Percentiles rank a stretch among this genome's conserved stretches.
phyloP scores from a whole-genome alignment of 2,113 vertebrate species.

The Oncorhynchus mykiss region DNA sequence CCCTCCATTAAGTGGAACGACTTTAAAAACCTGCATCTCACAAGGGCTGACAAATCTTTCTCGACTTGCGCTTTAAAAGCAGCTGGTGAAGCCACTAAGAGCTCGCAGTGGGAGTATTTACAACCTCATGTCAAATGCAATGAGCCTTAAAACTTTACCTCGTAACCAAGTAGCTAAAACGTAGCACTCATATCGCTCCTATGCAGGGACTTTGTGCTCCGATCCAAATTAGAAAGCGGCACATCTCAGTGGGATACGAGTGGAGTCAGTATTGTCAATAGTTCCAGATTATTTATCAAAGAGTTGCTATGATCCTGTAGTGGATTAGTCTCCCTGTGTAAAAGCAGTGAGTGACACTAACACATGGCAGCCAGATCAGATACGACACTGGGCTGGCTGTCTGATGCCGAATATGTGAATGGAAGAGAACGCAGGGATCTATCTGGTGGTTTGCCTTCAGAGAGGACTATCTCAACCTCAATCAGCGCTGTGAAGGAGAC shows the following conservation, averaged over 20 bases:
- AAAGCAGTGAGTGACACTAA: constrained; percentile 2
- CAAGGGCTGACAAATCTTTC: constrained; percentile 5
- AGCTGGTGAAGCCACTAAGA: not conserved
- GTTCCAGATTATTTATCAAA: not conserved
- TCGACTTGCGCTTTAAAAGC: not conserved
- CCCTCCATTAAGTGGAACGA: not conserved
- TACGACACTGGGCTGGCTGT: not conserved
- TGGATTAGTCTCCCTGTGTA: not conserved
- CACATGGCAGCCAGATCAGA: not conserved
- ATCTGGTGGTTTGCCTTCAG: not conserved
- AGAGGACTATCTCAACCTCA: constrained; percentile 15
- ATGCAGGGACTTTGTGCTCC: not conserved
- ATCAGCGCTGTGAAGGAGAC: constrained; percentile 5
- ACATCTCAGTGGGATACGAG: not conserved
- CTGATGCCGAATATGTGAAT: constrained; percentile 4
- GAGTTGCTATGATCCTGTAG: not conserved
- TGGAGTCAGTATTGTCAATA: not conserved
- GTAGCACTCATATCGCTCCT: not conserved
- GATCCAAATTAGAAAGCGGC: not conserved
- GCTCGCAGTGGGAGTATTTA: not conserved
- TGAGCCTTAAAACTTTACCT: not conserved
- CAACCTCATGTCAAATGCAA: constrained; percentile 8
- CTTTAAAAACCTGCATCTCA: not conserved
- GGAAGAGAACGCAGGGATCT: not conserved
- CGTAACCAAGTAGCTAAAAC: not conserved